Conservation (phyloP, 2,797 vertebrate species). For the Menidia menidia region DNA sequence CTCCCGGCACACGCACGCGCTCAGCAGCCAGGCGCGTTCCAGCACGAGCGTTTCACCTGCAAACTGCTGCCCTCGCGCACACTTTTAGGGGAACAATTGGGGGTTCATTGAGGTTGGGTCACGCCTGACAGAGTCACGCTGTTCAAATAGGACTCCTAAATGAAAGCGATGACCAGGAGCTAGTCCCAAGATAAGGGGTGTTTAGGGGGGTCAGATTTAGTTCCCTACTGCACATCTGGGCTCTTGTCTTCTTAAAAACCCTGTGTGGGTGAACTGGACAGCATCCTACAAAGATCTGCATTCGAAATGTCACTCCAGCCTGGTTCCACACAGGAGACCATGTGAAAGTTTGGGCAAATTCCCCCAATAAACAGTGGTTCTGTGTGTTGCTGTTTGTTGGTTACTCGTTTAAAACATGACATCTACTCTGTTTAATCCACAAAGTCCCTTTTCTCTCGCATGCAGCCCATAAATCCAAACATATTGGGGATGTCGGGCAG, state of each 20-base stretch:
- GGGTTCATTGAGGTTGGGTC: not conserved
- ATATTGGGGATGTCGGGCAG: not conserved
- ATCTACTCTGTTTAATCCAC: slow-evolving; percentile 19
- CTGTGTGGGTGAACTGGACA: too few species aligned
- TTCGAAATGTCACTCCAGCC: not conserved
- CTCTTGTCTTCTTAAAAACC: not conserved
- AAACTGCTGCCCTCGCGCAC: too few species aligned
- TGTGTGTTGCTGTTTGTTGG: not conserved
- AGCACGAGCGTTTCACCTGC: too few species aligned
- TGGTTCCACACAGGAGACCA: not conserved
- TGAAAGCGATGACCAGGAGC: too few species aligned
- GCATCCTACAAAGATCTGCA: not conserved
- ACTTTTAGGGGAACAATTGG: too few species aligned
- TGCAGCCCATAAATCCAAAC: not conserved
- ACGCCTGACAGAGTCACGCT: not conserved
- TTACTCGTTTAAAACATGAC: slow-evolving; percentile 7
- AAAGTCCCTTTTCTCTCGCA: slow-evolving; percentile 21
- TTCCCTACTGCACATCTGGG: not conserved
- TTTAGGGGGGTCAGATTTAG: too few species aligned
- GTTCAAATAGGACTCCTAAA: not conserved
- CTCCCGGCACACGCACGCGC: not conserved
- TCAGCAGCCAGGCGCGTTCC: too few species aligned
- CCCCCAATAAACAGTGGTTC: not conserved
- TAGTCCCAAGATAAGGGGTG: too few species aligned
- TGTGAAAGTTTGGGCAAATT: not conserved